phyloP scores from a whole-genome alignment of 2,113 vertebrate genomes.

The Ondatra zibethicus region DNA sequence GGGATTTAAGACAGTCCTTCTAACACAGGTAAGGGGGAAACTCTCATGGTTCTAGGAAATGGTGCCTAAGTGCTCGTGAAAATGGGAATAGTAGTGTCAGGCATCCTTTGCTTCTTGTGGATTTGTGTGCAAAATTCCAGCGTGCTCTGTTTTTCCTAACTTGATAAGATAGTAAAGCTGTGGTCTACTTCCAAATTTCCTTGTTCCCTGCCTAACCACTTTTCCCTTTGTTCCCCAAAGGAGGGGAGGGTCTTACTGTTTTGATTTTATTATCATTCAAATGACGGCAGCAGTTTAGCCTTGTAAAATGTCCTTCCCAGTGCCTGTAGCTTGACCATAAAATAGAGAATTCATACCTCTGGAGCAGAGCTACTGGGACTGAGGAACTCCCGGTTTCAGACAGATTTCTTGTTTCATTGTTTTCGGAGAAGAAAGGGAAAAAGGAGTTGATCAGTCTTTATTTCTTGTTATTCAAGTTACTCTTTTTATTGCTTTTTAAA shows the following conservation, averaged over 20 bases:
- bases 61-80: background rate
- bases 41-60: background rate
- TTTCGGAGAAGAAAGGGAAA: background rate
- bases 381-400: background rate
- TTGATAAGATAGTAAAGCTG: background rate
- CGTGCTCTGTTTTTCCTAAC: background rate
- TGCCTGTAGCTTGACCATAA: background rate
- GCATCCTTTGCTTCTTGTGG: background rate
- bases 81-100: background rate
- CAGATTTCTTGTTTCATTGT: conserved; percentile 6
- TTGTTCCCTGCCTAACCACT: background rate
- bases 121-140: background rate
- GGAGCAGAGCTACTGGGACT: background rate
- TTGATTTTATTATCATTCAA: background rate
- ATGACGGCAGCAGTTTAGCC: background rate
- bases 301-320: background rate
- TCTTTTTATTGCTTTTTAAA: background rate
- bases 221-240: background rate
- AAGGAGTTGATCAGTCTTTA: conserved; percentile 10
- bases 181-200: background rate
- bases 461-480: background rate
- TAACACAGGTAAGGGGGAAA: background rate
- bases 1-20: background rate
- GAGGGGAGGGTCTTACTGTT: background rate
- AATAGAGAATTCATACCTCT: background rate